Evolutionary conservation across 2,113 vertebrate species (phyloP).

Genomic region (Lota lota): DNA sequence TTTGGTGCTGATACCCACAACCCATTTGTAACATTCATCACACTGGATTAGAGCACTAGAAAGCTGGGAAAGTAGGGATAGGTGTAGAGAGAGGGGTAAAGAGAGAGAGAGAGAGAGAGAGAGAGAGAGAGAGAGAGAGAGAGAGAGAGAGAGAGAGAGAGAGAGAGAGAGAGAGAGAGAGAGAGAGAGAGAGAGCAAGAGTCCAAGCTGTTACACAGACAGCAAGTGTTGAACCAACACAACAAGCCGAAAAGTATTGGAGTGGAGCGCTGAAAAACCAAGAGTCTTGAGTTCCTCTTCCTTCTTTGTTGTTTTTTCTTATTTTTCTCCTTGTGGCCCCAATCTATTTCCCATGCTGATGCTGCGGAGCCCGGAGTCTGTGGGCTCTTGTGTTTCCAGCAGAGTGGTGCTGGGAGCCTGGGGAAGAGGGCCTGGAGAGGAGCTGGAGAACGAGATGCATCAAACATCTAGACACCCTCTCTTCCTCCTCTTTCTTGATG

Average conservation of each 20-base stretch:
- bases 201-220: too few species aligned
- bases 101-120: background rate
- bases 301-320: background rate
- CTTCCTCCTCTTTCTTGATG: slow-evolving; percentile 2
- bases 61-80: slow-evolving; percentile 1
- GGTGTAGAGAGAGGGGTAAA: background rate
- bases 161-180: too few species aligned
- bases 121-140: background rate
- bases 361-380: slow-evolving; percentile 14
- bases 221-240: too few species aligned
- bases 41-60: slow-evolving; percentile 17
- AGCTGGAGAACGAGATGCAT: slow-evolving; percentile 43
- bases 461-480: slow-evolving; percentile 46
- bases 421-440: slow-evolving; percentile 47
- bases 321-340: slow-evolving; percentile 2
- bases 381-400: slow-evolving; percentile 34
- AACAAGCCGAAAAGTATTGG: too few species aligned
- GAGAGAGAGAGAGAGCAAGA: too few species aligned
- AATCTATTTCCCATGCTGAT: background rate
- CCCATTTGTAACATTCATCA: background rate
- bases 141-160: too few species aligned
- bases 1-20: too few species aligned
- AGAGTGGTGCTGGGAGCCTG: slow-evolving; percentile 30
- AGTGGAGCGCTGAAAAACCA: background rate
- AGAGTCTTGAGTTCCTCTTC: slow-evolving; percentile 4